Evolutionary conservation across 2,797 vertebrate genomes (phyloP), one percentile per base, ranked within the genome.

Genomic region (Danio kyathit): DNA sequence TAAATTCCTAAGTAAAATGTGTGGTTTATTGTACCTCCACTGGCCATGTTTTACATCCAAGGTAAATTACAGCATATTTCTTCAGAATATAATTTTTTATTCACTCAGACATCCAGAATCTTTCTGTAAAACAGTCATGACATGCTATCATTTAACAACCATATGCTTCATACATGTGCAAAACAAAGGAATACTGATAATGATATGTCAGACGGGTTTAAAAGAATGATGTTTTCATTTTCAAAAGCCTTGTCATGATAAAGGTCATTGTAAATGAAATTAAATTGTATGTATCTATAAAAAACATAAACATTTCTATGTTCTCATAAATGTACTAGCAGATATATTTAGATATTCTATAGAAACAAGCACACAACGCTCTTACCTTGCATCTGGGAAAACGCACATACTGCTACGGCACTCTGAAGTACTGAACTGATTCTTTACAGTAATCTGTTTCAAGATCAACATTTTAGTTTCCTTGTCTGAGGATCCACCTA

Each of bases 51-150:
- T 59, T 16, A 69, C 52, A 48, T 7, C 46, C 41, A 44, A 44
- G 48, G 8, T 17, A 40, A 48, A 76, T 54, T 43, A 7, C 10
- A 54, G 16, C 7, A 14, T 41, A 19, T 51, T 44, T 76, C 29
- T 41, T 64, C 38, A 65, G 60, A 75, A 21, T 16, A 1, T 14
- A 40, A 44, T 13, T n/a, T 40, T 69, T 70, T 7, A 3, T 54
- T 70, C 29, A 71, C 41, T 11, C 29, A 16, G 66, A 17, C 6
- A 41, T 54, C 49, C 16, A 12, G 16, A 44, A 16, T 46, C 9
- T 5, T 52, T 76, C 74, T 76, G 60, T 74, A 59, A 65, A 65
- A 16, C 3, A 64, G 8, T 64, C 40, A 43, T 52, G 19, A 69
- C 8, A 51, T 69, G 38, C 72, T 16, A 17, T 6, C 19, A 2